These are phyloP conservation scores for Rhea pennata DNA, from an alignment of 2,113 vertebrate genomes.

Conservation along the genomic window DNA sequence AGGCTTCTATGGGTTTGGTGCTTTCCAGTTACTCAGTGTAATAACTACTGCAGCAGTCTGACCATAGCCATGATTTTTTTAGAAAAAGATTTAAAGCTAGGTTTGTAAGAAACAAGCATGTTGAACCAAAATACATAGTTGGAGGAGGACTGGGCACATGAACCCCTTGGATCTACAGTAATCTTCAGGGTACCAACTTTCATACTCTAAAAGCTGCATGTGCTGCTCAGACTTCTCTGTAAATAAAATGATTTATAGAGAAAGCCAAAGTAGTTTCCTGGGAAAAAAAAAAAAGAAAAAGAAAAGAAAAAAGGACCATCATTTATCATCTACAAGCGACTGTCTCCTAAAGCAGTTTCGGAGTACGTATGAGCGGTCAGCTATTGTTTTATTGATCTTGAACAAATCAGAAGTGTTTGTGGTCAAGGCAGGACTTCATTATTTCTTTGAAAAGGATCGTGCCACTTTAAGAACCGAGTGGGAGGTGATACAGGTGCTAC, in stretches of 20 bases:
- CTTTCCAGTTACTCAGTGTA: neutral
- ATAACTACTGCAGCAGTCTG: neutral
- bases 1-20: fast-evolving
- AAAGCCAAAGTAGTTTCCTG: neutral
- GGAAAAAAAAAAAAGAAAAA: neutral
- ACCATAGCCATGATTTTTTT: neutral
- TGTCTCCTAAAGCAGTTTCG: neutral
- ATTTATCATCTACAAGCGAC: neutral
- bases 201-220: fast-evolving
- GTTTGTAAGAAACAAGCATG: neutral
- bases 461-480: constrained; percentile 43
- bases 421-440: neutral
- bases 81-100: neutral
- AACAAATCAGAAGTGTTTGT: neutral
- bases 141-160: neutral
- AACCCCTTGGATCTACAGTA: neutral
- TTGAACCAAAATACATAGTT: neutral
- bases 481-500: neutral
- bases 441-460: neutral
- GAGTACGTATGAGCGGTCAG: fast-evolving
- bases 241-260: neutral
- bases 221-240: neutral
- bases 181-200: neutral
- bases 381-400: fast-evolving
- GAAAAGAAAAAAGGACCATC: neutral